Percentiles rank a stretch among this genome's conserved stretches.
Conservation (phyloP, 2,888 invertebrate genomes). For the Ochropacha duplaris region DNA sequence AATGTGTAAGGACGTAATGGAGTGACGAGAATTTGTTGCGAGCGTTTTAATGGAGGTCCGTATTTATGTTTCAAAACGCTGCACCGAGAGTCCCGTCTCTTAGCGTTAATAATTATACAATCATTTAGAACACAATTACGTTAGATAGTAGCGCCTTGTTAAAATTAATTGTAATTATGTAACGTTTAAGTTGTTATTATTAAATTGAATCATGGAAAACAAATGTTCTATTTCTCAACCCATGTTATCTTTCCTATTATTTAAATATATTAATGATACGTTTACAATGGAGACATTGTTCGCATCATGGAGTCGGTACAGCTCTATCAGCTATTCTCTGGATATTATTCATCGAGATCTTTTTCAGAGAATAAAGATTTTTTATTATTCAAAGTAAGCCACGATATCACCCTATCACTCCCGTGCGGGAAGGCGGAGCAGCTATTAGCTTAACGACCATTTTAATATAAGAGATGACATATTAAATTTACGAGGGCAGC, state of each 20-base stretch:
- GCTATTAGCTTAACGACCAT: constrained; percentile 82
- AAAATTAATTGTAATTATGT: constrained; percentile 33
- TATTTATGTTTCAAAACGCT: constrained; percentile 71
- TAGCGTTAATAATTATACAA: constrained; percentile 53
- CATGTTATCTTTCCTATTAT: too few relatives aligned
- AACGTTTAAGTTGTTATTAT: constrained; percentile 25
- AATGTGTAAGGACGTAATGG: constrained; percentile 76
- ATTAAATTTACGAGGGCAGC: constrained; percentile 80
- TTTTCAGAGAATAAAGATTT: constrained; percentile 30
- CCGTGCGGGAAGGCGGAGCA: constrained; percentile 64
- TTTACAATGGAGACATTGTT: too few relatives aligned
- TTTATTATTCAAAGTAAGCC: constrained; percentile 60
- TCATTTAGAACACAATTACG: constrained; percentile 46
- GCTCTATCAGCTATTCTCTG: not conserved
- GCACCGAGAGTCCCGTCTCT: constrained; percentile 48
- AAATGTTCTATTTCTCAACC: not conserved
- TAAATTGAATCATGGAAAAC: constrained; percentile 20
- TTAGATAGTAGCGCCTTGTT: constrained; percentile 31
- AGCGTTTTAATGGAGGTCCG: constrained; percentile 66
- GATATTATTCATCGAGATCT: not conserved
- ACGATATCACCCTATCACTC: constrained; percentile 64
- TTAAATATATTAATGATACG: too few relatives aligned
- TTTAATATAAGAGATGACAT: constrained; percentile 82
- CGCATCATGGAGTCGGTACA: not conserved
- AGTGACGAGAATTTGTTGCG: constrained; percentile 74